Conservation (phyloP, 2,113 vertebrate species). For the Callipepla squamata region DNA sequence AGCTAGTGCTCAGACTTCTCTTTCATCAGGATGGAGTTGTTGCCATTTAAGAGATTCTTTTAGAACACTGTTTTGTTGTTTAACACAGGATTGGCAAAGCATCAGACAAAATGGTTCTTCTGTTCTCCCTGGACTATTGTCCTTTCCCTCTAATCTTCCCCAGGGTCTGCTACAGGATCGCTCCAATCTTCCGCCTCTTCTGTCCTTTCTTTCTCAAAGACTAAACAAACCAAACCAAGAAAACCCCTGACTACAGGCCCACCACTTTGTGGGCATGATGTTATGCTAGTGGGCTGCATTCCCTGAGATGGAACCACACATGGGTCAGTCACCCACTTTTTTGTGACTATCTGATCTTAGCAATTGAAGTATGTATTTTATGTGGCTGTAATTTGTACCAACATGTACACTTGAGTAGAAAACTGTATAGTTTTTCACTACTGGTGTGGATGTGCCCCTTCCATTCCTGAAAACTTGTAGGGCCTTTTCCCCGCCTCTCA, state of each 20-base stretch:
- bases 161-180: conserved; percentile 3
- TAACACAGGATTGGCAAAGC: conserved; percentile 40
- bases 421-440: background rate
- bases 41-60: conserved; percentile 12
- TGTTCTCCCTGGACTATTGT: conserved; percentile 19
- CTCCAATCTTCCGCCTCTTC: background rate
- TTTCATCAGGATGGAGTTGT: conserved; percentile 2
- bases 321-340: background rate
- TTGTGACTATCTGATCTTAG: background rate
- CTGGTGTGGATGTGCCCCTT: background rate
- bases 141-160: conserved; percentile 23
- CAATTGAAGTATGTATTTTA: background rate
- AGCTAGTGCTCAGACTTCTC: background rate
- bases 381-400: background rate
- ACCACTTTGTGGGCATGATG: background rate
- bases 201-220: background rate
- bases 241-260: background rate
- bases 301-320: background rate
- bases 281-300: background rate
- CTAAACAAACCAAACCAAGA: background rate
- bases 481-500: background rate
- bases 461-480: background rate
- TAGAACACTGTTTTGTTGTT: conserved; percentile 14
- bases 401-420: background rate
- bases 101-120: conserved; percentile 25